Evolutionary conservation across 2,113 vertebrate species (phyloP).

Genomic region (Pygoscelis antarcticus): DNA sequence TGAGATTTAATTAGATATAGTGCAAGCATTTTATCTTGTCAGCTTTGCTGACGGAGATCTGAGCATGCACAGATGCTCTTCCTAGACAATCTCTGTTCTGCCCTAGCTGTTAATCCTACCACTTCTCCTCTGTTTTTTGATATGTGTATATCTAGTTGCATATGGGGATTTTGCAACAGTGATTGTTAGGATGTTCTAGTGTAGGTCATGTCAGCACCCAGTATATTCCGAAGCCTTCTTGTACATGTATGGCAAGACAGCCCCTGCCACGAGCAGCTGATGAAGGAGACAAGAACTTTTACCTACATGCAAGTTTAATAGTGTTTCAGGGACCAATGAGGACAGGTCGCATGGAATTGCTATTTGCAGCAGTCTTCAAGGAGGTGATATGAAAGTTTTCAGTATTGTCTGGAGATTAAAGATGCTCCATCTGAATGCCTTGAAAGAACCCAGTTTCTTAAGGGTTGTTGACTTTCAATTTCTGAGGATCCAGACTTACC

Average conservation of each 20-base stretch:
- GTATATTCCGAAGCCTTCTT: background rate
- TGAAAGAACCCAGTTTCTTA: background rate
- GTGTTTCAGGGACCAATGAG: background rate
- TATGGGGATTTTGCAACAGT: background rate
- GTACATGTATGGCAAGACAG: background rate
- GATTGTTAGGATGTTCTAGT: background rate
- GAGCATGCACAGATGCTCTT: background rate
- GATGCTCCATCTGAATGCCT: background rate
- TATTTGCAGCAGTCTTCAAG: background rate
- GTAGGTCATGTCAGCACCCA: background rate
- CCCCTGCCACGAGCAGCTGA: background rate
- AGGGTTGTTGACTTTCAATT: background rate
- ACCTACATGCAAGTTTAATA: background rate
- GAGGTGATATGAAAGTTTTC: background rate
- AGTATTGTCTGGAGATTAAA: background rate
- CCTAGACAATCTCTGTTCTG: background rate
- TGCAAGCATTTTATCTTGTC: constrained; percentile 12
- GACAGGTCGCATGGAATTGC: background rate
- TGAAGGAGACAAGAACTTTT: background rate
- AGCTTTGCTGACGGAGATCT: background rate
- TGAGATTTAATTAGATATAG: constrained; percentile 39
- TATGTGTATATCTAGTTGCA: background rate
- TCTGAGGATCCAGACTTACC: background rate
- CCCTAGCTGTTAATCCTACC: background rate
- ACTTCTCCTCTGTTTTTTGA: background rate